Evolutionary conservation across 2,888 invertebrate species (phyloP).

Genomic region (Anorthoa munda): DNA sequence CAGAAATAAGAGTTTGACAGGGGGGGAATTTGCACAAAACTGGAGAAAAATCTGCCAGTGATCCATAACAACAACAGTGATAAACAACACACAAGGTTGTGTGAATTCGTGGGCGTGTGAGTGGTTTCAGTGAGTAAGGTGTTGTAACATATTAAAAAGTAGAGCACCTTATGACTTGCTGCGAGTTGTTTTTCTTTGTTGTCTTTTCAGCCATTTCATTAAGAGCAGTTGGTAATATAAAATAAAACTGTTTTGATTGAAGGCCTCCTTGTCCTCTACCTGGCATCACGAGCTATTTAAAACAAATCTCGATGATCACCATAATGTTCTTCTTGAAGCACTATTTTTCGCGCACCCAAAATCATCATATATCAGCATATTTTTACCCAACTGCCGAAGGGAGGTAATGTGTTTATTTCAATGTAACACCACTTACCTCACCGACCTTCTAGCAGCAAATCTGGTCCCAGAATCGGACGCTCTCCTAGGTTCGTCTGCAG

Average conservation of each 20-base stretch:
- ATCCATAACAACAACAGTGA: background rate
- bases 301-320: background rate
- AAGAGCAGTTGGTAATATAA: background rate
- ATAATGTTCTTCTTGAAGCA: background rate
- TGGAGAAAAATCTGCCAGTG: background rate
- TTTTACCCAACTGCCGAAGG: too few relatives aligned
- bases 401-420: too few relatives aligned
- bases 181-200: background rate
- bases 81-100: background rate
- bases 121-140: background rate
- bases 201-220: background rate
- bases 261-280: background rate
- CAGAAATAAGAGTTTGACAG: too few relatives aligned
- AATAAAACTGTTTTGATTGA: background rate
- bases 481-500: conserved; percentile 78
- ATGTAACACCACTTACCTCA: conserved; percentile 75
- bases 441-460: conserved; percentile 81
- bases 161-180: conserved; percentile 21
- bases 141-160: background rate
- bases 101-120: background rate
- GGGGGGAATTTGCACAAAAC: background rate
- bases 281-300: background rate
- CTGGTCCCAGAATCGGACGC: conserved; percentile 84
- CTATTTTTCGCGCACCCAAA: background rate
- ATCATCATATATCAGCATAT: background rate